Conservation (phyloP, 2,797 vertebrate species). For the Dermochelys coriacea region DNA sequence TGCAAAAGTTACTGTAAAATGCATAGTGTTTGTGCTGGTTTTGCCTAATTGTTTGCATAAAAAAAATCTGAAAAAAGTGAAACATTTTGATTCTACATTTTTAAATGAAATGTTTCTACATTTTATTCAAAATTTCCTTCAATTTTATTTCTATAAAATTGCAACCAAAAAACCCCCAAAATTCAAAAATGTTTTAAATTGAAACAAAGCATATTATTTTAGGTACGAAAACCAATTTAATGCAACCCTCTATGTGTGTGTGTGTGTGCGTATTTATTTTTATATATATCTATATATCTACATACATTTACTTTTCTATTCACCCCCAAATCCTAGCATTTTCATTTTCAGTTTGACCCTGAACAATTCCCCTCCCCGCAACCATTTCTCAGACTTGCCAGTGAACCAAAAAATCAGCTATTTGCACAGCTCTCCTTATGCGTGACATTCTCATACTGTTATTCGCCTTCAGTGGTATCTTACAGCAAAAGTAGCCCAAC, state of each 20-base stretch:
- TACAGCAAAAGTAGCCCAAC: neutral
- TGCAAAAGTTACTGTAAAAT: neutral
- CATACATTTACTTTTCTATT: neutral
- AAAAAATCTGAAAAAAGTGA: neutral
- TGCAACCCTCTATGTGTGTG: neutral
- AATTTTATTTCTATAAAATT: neutral
- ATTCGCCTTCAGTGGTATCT: neutral
- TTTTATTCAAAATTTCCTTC: neutral
- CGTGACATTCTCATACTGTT: neutral
- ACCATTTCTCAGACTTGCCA: neutral
- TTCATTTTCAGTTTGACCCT: no score
- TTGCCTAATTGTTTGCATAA: neutral
- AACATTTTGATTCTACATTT: neutral
- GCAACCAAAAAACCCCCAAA: no score
- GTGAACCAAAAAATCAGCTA: neutral
- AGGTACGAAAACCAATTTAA: neutral
- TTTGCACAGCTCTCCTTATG: fast-evolving
- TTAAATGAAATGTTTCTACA: neutral
- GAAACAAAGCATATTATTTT: neutral
- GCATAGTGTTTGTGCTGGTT: neutral
- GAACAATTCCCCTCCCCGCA: no score
- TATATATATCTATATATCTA: neutral
- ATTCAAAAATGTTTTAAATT: neutral
- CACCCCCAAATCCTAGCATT: neutral
- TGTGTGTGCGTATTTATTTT: no score